These are phyloP conservation scores for Tragelaphus strepsiceros DNA, from an alignment of 2,113 vertebrate genomes.

Conservation along the genomic window DNA sequence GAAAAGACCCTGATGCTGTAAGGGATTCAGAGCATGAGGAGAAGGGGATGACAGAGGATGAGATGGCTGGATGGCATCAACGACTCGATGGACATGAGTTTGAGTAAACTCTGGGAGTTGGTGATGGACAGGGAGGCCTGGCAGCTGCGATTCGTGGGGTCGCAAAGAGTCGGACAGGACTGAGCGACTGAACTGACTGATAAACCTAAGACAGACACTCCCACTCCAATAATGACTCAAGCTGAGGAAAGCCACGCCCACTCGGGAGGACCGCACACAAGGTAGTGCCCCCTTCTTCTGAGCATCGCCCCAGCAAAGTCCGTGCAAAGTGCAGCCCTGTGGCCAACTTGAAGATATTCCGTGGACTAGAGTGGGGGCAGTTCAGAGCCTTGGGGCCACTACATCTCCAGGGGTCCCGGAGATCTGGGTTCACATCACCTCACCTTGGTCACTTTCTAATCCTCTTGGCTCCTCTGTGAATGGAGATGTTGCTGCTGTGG, in stretches of 20 bases:
- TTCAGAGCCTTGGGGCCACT: not conserved
- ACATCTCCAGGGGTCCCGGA: accelerated
- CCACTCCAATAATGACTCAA: accelerated
- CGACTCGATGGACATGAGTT: too few species aligned
- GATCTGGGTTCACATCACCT: not conserved
- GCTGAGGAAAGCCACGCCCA: not conserved
- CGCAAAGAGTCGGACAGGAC: too few species aligned
- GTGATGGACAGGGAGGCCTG: too few species aligned
- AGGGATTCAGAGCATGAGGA: too few species aligned
- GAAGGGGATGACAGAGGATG: too few species aligned
- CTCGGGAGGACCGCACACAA: accelerated
- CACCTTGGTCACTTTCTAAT: accelerated
- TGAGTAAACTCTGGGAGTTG: too few species aligned
- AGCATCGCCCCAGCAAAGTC: too few species aligned
- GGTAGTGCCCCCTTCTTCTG: not conserved
- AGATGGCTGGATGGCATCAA: too few species aligned
- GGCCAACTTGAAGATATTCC: accelerated
- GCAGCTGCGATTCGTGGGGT: too few species aligned
- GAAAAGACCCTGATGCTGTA: too few species aligned
- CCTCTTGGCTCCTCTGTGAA: not conserved
- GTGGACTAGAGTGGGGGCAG: not conserved
- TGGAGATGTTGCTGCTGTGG: accelerated
- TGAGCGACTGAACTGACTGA: too few species aligned
- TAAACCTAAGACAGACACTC: not conserved
- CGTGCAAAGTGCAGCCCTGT: accelerated